Evolutionary conservation across 2,888 invertebrate species (phyloP), one percentile per base, ranked within the genome.

Genomic region (Melolontha melolontha): DNA sequence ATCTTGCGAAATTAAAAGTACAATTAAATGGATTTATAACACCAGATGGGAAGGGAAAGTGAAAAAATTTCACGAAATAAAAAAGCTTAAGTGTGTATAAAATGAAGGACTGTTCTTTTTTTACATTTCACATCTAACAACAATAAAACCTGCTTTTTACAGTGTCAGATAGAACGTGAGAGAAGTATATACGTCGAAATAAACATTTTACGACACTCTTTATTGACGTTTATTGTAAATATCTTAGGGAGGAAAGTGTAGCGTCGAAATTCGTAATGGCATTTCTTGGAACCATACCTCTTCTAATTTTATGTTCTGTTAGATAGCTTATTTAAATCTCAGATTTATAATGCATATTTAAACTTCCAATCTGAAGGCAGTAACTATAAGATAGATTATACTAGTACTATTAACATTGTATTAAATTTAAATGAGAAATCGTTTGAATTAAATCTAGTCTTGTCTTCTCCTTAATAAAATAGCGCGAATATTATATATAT

Each of bases 1-100:
- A 17, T 34, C 29, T 34, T 29, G 34, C 27, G 27, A 62, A 34
- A 62, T 62, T 62, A 62, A 62, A 47, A 62, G 59, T 62, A 62
- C 49, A 49, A 62, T 62, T 62, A 62, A 55, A 16, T n/a, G 47
- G 17, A 62, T 62, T 49, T 62, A 47, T 34, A 5, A 27, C 5
- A 5, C 34, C 59, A 34, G 17, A 62, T 14, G 34, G 34, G 27
- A 29, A n/a, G 16, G 47, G 29, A 44, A 14, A 62, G 47, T 34
- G 14, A 34, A 34, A 11, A 47, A 62, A 62, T 34, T 22, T 1
- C 34, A 10, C 6, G 10, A 34, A 34, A 34, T 34, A 34, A 22
- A 16, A 22, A 17, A 17, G 8, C 49, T 49, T 11, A 22, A 17
- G 8, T 11, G 8, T 11, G 49, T 49, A 22, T 17, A 49, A 49